Conservation (phyloP, 2,888 invertebrate genomes). For the Ornithoptera alexandrae region DNA sequence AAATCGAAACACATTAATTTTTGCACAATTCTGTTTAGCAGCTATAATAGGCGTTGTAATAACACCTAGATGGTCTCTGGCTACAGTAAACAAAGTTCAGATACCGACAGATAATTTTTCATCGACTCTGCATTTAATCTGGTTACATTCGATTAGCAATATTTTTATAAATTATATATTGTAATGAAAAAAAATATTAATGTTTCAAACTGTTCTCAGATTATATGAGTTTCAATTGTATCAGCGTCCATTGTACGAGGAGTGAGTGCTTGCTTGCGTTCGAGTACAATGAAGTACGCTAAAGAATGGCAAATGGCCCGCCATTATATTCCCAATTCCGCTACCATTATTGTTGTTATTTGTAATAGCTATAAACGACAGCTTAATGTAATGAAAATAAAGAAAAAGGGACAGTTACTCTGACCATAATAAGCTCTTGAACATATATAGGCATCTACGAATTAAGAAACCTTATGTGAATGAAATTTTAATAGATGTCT, state of each 20-base stretch:
- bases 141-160: too few relatives aligned
- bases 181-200: background rate
- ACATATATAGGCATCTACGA: too few relatives aligned
- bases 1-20: too few relatives aligned
- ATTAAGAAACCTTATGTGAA: too few relatives aligned
- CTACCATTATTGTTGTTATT: conserved; percentile 22
- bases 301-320: conserved; percentile 17
- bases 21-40: too few relatives aligned
- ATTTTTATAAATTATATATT: too few relatives aligned
- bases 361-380: conserved; percentile 9
- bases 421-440: background rate
- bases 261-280: conserved; percentile 13
- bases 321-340: conserved; percentile 13
- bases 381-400: background rate
- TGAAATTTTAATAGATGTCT: too few relatives aligned
- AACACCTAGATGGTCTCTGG: too few relatives aligned
- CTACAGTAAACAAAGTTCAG: too few relatives aligned
- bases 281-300: conserved; percentile 20
- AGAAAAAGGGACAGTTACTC: background rate
- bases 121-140: too few relatives aligned
- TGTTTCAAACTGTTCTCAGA: conserved; percentile 5
- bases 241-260: conserved; percentile 14
- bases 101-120: too few relatives aligned
- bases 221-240: conserved; percentile 21
- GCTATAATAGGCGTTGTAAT: too few relatives aligned